Evolutionary conservation across 2,113 vertebrate species (phyloP).

Genomic region (Nipponia nippon): DNA sequence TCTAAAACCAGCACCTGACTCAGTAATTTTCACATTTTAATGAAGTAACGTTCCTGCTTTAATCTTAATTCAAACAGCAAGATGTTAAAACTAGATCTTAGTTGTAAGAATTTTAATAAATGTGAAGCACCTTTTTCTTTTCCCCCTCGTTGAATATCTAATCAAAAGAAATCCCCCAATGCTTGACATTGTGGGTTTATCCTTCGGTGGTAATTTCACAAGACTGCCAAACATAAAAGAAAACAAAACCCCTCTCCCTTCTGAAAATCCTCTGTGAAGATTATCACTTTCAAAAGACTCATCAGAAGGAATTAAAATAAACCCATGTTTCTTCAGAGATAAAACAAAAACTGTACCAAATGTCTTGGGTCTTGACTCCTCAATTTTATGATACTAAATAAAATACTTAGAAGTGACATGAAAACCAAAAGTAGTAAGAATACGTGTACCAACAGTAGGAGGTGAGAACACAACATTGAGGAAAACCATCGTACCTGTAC

Average conservation of each 20-base stretch:
- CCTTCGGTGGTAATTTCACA: background rate
- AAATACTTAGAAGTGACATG: background rate
- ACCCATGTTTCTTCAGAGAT: background rate
- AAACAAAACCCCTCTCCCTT: background rate
- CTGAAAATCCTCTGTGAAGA: background rate
- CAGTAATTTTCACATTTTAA: background rate
- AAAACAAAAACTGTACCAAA: background rate
- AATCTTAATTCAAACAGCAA: background rate
- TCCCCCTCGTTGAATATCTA: background rate
- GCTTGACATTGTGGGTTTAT: background rate
- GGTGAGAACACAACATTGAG: background rate
- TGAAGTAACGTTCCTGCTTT: background rate
- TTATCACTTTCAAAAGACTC: background rate
- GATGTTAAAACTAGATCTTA: background rate
- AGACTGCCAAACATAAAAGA: background rate
- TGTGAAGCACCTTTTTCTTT: background rate
- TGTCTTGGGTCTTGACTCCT: background rate
- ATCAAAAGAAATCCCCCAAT: background rate
- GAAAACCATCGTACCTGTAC: conserved; percentile 82
- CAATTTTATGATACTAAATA: background rate
- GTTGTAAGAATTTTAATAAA: background rate
- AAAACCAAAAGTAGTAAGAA: background rate
- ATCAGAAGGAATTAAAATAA: background rate
- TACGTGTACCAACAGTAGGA: background rate
- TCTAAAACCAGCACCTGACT: background rate